Conservation (phyloP, 2,888 invertebrate genomes). For the Cephalotes varians region DNA sequence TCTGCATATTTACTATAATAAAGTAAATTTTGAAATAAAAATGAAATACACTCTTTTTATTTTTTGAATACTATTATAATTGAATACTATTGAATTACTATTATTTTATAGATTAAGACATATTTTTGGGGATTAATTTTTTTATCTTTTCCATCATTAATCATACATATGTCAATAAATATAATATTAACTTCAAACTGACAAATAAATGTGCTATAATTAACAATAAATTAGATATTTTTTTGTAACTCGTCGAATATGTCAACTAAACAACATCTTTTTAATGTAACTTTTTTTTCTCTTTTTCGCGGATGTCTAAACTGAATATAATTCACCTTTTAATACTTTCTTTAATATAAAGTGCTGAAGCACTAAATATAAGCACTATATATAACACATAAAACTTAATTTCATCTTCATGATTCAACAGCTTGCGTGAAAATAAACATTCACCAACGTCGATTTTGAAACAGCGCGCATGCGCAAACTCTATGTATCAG, state of each 20-base stretch:
- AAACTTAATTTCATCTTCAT: not conserved
- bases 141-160: not conserved
- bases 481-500: not conserved
- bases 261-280: not conserved
- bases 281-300: not conserved
- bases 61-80: too few relatives aligned
- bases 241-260: not conserved
- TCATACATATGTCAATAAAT: not conserved
- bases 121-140: not conserved
- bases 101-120: not conserved
- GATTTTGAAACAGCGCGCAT: not conserved
- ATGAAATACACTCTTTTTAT: not conserved
- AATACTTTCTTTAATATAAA: not conserved
- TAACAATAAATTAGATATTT: not conserved
- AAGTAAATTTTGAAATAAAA: conserved; percentile 10
- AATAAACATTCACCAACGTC: not conserved
- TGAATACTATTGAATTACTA: not conserved
- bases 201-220: not conserved
- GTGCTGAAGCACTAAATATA: not conserved
- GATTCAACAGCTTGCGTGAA: not conserved
- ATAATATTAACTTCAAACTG: not conserved
- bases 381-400: not conserved
- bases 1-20: not conserved
- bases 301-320: not conserved
- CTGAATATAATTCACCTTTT: not conserved